phyloP scores from a whole-genome alignment of 35 echinoderm and acorn worm genomes.

The Stichopus chloronotus region DNA sequence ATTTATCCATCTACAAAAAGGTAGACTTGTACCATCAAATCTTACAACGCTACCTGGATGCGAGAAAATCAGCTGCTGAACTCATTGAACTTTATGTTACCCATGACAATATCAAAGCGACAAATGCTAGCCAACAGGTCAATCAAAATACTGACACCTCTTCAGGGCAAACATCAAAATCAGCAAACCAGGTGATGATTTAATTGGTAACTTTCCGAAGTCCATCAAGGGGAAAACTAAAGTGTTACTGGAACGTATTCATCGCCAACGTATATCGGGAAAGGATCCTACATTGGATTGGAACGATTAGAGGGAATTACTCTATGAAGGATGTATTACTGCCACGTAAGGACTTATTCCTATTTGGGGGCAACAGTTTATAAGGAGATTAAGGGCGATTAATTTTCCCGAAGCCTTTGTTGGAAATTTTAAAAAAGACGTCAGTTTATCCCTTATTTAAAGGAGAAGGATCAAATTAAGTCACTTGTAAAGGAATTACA shows the following conservation, averaged over 20 bases:
- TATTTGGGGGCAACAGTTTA: constrained; percentile 1
- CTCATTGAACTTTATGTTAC: background rate
- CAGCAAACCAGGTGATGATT: background rate
- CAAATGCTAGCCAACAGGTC: background rate
- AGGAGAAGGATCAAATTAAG: background rate
- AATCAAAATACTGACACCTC: background rate
- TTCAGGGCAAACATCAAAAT: no score
- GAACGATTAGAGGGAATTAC: constrained; percentile 29
- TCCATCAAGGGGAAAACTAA: background rate
- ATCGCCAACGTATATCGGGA: background rate
- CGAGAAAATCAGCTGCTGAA: background rate
- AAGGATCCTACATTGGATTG: constrained; percentile 2
- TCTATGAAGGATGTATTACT: constrained; percentile 16
- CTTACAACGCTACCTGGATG: constrained; percentile 46
- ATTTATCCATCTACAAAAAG: constrained; percentile 29
- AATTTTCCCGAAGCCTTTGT: constrained; percentile 29
- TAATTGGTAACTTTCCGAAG: background rate
- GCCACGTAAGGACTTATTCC: constrained; percentile 21
- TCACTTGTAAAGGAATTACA: background rate
- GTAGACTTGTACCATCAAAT: constrained; percentile 48
- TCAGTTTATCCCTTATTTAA: background rate
- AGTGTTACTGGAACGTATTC: background rate
- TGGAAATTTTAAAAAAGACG: background rate
- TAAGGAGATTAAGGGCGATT: background rate
- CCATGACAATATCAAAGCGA: background rate